Evolutionary conservation across 2,797 vertebrate species (phyloP), one percentile per base, ranked within the genome.

Genomic region (Cebuella pygmaea): DNA sequence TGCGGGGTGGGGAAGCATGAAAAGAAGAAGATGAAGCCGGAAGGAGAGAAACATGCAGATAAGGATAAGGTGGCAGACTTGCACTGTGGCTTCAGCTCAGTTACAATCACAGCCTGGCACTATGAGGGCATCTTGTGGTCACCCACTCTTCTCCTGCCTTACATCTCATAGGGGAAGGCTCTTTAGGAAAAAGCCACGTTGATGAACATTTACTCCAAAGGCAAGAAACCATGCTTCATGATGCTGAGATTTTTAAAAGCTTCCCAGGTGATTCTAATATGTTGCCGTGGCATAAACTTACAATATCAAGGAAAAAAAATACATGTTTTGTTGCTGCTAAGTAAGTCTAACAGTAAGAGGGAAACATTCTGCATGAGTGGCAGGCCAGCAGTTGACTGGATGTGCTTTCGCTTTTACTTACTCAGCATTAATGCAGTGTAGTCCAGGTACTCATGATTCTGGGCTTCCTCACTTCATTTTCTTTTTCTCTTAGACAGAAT

Each of bases 141-240:
- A 30, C 22, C 15, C 4, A 2, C 1, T 1, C 20, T 5, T 24
- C 26, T 57, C 72, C 61, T 13, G 11, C 41, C 36, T 83, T 27
- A 1, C 41, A 17, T 44, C 9, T 46, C 12, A 4, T 0, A 14
- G 19, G 20, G 39, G 52, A 17, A 7, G 4, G 0, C 8, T 41
- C 52, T 64, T 72, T 10, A 74, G 70, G 52, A 74, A 72, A 61
- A 61, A 36, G 33, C 22, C 61, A 24, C 4, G 0, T 8, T 15
- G 57, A 86, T 13, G 41, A 39, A 70, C 1, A 1, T 2, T 12
- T 46, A 20, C 24, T 27, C 19, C 17, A 9, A 46, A 57, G 59
- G 70, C 46, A 20, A 70, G 89, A 78, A 33, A 20, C 10, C 11
- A 3, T 52, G 26, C 7, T 33, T n/a, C 14, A 22, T 3, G 57